Evolutionary conservation across 2,888 invertebrate genomes (phyloP).

Genomic region (Fragum whitleyi): DNA sequence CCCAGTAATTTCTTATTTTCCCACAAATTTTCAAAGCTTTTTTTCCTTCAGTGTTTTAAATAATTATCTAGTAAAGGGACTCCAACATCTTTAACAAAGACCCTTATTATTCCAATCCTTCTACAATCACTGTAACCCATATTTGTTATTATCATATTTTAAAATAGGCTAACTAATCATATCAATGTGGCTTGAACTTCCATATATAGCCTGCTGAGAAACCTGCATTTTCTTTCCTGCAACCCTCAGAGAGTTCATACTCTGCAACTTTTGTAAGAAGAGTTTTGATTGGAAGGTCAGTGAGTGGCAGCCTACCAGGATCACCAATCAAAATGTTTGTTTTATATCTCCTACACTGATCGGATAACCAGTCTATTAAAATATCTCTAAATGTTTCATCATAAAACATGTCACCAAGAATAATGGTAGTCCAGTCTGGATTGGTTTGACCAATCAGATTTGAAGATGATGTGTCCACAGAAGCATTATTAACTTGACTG

Average conservation of each 20-base stretch:
- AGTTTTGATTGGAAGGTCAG: constrained; percentile 70
- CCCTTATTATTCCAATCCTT: no score
- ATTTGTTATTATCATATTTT: no score
- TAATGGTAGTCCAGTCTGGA: constrained; percentile 87
- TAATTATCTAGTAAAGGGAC: no score
- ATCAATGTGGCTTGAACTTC: constrained; percentile 51
- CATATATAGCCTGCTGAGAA: constrained; percentile 73
- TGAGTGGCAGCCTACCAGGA: constrained; percentile 77
- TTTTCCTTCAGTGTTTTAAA: no score
- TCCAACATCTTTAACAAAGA: no score
- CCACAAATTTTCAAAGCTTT: no score
- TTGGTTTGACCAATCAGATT: constrained; percentile 75
- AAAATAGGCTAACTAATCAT: no score
- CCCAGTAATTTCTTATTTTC: no score
- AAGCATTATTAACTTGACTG: constrained; percentile 74
- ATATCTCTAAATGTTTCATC: constrained; percentile 85
- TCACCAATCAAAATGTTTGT: constrained; percentile 79
- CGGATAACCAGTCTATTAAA: constrained; percentile 71
- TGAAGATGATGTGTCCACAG: constrained; percentile 88
- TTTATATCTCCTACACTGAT: constrained; percentile 38
- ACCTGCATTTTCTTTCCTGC: constrained; percentile 76
- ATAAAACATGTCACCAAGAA: constrained; percentile 91
- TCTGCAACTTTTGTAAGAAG: constrained; percentile 62
- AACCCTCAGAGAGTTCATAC: constrained; percentile 66
- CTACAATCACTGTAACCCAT: no score